Base-by-base conservation (phyloP, 2,888 invertebrate species). In the Brachyopa scutellaris region DNA sequence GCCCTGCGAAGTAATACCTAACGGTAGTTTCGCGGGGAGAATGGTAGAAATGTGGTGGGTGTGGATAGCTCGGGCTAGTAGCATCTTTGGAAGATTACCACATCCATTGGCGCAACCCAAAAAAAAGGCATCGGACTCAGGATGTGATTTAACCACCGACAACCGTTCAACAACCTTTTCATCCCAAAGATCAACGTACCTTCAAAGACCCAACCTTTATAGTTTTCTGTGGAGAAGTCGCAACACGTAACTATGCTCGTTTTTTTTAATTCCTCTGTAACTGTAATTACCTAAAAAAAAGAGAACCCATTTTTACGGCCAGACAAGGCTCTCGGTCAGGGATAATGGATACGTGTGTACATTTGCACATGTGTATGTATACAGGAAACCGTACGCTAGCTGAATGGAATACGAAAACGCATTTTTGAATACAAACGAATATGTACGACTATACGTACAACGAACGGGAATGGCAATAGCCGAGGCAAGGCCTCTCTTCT, bases 281-380 rank as follows among this genome's bases (percentile, higher is more conserved):
- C 47, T 79, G 73, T 74, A 79, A 79, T 80, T 69, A 61, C 62
- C 57, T 33, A n/a, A n/a, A n/a, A 51, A 47, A 69, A 23, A 9
- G 15, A n/a, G 19, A 45, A 26, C 57, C 26, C 29, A 61, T 51
- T 79, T 66, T 66, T 64, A 72, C 53, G 66, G 70, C 70, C 82
- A 82, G 82, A 82, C 82, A 45, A 53, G 76, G 53, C 77, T 77
- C 70, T 82, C 77, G 82, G 82, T 77, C 82, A 82, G 82, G 82
- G 82, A 82, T 82, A 76, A 69, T 51, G 55, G 31, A 55, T 55
- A 40, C 53, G 67, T 62, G 57, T 66, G 51, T 26, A n/a, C n/a
- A n/a, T n/a, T n/a, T n/a, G n/a, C n/a, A n/a, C n/a, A n/a, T n/a
- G n/a, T n/a, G n/a, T n/a, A n/a, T n/a, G n/a, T n/a, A n/a, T n/a